A percentile compares a stretch with the other conserved stretches of the same genome.
These are phyloP conservation scores for Drosophila funebris DNA, from an alignment of 1,140 invertebrate species.

Conservation along the genomic window DNA sequence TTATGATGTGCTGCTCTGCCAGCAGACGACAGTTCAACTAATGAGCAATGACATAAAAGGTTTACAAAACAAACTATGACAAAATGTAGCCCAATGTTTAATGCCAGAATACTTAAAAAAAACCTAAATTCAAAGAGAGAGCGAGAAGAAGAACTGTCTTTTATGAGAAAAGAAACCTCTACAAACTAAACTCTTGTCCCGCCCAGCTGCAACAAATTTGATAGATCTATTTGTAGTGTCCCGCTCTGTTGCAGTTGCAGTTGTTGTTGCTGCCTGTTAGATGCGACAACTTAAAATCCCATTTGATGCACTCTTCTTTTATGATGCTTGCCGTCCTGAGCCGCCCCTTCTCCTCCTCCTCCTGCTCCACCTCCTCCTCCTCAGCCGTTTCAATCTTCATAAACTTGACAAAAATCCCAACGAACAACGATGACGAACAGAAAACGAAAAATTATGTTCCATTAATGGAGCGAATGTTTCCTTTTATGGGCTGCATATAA, in stretches of 20 bases:
- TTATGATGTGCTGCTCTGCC: constrained; percentile 38
- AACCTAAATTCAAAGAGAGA: background rate
- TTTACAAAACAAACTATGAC: constrained; percentile 61
- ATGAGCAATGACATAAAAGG: constrained; percentile 76
- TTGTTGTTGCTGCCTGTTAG: constrained; percentile 63
- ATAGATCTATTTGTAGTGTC: constrained; percentile 78
- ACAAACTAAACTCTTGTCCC: constrained; percentile 43
- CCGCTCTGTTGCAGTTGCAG: constrained; percentile 18
- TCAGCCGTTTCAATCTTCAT: constrained; percentile 74
- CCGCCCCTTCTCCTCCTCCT: background rate
- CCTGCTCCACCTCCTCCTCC: constrained; percentile 27
- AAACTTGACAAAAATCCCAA: constrained; percentile 78
- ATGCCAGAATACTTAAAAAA: constrained; percentile 33
- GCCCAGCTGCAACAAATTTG: constrained; percentile 65
- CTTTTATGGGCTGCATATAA: constrained; percentile 78
- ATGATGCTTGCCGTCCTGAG: constrained; percentile 45
- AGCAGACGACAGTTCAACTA: constrained; percentile 49
- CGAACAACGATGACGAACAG: constrained; percentile 43
- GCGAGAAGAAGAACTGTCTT: constrained; percentile 26
- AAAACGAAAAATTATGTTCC: constrained; percentile 82
- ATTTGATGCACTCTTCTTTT: constrained; percentile 81
- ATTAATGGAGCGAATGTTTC: constrained; percentile 83
- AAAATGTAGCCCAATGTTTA: constrained; percentile 30
- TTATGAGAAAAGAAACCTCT: constrained; percentile 61
- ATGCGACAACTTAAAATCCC: constrained; percentile 81